These are phyloP conservation scores for Falcaria lacertinaria DNA, from an alignment of 2,888 invertebrate species.

Conservation along the genomic window DNA sequence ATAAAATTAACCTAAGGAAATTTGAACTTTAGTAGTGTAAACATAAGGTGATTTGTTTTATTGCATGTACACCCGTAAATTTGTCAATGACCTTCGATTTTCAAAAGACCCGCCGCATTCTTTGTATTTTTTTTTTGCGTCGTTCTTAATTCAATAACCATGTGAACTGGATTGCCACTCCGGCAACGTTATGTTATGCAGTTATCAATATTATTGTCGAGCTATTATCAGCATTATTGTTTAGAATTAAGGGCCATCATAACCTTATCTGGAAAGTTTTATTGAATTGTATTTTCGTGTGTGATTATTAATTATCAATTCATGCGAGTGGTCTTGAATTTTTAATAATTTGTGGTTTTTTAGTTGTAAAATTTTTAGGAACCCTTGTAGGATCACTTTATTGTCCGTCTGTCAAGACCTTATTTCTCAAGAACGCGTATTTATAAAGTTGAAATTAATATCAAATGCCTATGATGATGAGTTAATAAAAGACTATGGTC, in stretches of 20 bases:
- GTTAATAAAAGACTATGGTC: too few species aligned
- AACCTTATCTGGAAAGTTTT: neutral
- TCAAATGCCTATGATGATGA: too few species aligned
- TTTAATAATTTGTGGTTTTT: neutral
- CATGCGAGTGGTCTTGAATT: neutral
- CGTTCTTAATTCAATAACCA: constrained; percentile 14
- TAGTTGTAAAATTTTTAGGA: too few species aligned
- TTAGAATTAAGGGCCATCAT: neutral
- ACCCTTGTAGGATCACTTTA: too few species aligned
- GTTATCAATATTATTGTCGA: neutral
- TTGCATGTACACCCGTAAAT: neutral
- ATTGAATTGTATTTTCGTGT: neutral
- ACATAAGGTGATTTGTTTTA: neutral
- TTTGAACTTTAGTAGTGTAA: neutral
- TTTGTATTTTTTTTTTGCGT: constrained; percentile 15
- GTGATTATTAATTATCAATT: neutral
- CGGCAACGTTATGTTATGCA: neutral
- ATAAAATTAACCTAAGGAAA: neutral
- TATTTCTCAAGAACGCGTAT: too few species aligned
- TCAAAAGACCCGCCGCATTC: constrained; percentile 13
- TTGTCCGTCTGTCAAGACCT: too few species aligned
- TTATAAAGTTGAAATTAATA: too few species aligned
- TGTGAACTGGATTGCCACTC: constrained; percentile 16
- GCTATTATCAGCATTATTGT: neutral
- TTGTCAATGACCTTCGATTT: constrained; percentile 5